These are phyloP conservation scores for Callipepla squamata DNA, from an alignment of 2,113 vertebrate genomes.

Conservation along the genomic window DNA sequence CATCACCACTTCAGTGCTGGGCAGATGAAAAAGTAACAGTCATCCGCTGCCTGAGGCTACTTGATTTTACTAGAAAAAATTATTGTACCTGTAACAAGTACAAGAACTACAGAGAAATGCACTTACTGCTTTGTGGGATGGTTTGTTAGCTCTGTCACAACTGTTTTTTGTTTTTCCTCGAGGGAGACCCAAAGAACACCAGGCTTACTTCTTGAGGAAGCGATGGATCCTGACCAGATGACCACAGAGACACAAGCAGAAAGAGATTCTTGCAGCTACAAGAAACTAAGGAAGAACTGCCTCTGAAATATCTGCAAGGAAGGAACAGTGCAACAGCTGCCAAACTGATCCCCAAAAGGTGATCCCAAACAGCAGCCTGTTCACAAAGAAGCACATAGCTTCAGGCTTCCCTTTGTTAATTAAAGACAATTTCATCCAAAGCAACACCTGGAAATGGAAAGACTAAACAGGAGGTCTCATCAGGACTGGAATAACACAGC, in stretches of 20 bases:
- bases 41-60: background rate
- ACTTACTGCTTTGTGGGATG: background rate
- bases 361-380: background rate
- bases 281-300: background rate
- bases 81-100: fast-evolving
- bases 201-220: background rate
- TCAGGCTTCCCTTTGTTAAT: fast-evolving
- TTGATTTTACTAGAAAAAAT: background rate
- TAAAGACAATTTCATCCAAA: background rate
- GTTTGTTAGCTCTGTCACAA: background rate
- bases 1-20: background rate
- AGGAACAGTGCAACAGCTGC: background rate
- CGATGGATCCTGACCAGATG: background rate
- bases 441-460: background rate
- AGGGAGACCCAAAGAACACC: background rate
- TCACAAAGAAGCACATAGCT: fast-evolving
- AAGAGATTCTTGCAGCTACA: background rate
- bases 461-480: background rate
- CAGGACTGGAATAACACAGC: background rate
- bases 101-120: background rate
- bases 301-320: background rate
- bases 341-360: background rate
- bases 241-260: background rate
- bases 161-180: background rate
- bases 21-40: background rate